A percentile compares a stretch with the other conserved stretches of the same genome.
Conservation (phyloP, 2,888 invertebrate species). For the Resseliella maxima region DNA sequence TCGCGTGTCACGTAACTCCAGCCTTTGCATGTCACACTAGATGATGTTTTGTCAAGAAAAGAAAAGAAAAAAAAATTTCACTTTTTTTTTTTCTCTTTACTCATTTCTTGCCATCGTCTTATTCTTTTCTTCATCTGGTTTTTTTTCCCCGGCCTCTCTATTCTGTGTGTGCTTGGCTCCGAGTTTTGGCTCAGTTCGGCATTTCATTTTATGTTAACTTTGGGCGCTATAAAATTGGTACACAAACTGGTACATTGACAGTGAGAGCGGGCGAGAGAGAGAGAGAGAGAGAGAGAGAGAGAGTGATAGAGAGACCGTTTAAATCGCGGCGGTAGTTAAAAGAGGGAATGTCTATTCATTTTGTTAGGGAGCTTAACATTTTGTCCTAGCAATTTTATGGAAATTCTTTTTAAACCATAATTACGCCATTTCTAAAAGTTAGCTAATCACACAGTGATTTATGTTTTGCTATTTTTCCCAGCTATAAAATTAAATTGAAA, state of each 20-base stretch:
- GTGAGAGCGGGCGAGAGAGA: too few species aligned
- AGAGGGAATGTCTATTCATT: neutral
- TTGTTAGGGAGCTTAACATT: neutral
- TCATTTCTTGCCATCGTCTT: neutral
- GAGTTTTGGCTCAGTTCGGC: too few species aligned
- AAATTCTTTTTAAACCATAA: neutral
- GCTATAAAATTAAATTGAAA: neutral
- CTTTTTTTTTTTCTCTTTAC: neutral
- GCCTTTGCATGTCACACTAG: neutral
- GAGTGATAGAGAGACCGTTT: neutral
- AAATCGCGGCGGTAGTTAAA: neutral
- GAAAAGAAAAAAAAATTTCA: too few species aligned
- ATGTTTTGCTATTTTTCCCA: neutral
- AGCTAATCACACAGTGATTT: neutral
- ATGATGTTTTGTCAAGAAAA: neutral
- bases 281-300: too few species aligned
- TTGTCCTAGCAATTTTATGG: neutral
- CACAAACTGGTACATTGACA: too few species aligned
- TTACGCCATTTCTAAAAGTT: neutral
- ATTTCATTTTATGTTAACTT: neutral
- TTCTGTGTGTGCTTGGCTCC: too few species aligned
- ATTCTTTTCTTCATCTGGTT: neutral
- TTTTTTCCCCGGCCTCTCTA: neutral
- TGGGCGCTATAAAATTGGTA: neutral
- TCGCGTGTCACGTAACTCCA: slow-evolving; percentile 5